Evolutionary conservation across 2,888 invertebrate species (phyloP).

Genomic region (Lottia gigantea): DNA sequence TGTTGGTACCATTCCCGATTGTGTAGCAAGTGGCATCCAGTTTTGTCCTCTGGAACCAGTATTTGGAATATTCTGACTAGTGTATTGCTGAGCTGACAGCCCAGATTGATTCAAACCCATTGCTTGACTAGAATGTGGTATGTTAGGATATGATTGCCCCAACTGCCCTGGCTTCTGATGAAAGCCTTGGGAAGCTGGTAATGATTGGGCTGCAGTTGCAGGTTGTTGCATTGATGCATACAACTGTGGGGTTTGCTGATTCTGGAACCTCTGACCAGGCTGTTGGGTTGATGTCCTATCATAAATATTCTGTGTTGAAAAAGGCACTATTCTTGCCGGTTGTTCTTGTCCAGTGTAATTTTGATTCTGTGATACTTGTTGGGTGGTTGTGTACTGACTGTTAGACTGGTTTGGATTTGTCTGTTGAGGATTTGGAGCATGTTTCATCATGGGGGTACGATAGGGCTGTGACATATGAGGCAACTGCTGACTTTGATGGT

Average conservation of each 20-base stretch:
- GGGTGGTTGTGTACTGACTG: neutral
- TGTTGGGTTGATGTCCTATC: constrained; percentile 8
- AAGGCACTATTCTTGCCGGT: neutral
- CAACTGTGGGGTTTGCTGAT: no score
- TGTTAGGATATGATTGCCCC: neutral
- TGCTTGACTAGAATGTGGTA: neutral
- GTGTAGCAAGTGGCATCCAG: constrained; percentile 19
- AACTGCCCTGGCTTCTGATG: no score
- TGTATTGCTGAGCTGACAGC: neutral
- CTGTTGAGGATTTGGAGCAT: constrained; percentile 18
- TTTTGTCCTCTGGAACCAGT: constrained; percentile 8
- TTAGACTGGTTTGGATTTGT: constrained; percentile 12
- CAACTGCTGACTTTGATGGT: constrained; percentile 20
- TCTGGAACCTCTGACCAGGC: neutral
- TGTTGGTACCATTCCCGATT: neutral
- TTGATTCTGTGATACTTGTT: neutral
- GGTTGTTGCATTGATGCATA: no score
- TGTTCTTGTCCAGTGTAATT: constrained; percentile 2
- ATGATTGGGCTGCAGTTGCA: no score
- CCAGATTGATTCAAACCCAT: no score
- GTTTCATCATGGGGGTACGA: neutral
- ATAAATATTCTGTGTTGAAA: constrained; percentile 3
- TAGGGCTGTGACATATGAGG: neutral
- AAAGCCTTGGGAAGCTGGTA: no score
- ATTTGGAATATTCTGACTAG: neutral